phyloP scores from a whole-genome alignment of 2,113 vertebrate genomes.

The Bufo gargarizans region DNA sequence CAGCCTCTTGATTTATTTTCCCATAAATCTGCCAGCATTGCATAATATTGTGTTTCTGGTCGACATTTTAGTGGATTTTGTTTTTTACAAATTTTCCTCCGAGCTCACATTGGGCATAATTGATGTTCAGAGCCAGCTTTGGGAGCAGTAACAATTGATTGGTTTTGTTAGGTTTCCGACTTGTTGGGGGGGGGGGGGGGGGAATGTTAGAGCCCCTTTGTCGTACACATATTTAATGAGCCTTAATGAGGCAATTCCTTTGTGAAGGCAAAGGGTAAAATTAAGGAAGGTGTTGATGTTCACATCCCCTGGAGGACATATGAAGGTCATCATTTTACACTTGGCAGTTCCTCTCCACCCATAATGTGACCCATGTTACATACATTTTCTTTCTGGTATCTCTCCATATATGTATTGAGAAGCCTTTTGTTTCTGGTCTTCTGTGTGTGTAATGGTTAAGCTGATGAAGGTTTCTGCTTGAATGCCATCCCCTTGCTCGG shows the following conservation, averaged over 20 bases:
- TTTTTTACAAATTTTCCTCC: conserved; percentile 64
- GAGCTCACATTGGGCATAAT: conserved; percentile 63
- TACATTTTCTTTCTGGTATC: background rate
- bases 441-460: conserved; percentile 13
- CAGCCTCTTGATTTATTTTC: conserved; percentile 73
- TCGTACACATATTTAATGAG: conserved; percentile 65
- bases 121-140: conserved; percentile 59
- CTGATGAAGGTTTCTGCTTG: conserved; percentile 22
- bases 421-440: background rate
- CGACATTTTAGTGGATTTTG: conserved; percentile 64
- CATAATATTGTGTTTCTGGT: conserved; percentile 62
- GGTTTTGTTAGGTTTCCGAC: conserved; percentile 66
- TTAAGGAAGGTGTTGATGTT: conserved; percentile 50
- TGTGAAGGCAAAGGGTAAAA: conserved; percentile 57
- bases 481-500: conserved; percentile 34
- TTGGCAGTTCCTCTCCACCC: conserved; percentile 6
- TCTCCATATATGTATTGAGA: background rate
- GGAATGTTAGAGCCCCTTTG: conserved; percentile 62
- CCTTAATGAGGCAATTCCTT: conserved; percentile 65
- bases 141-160: conserved; percentile 66
- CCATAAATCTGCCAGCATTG: conserved; percentile 67
- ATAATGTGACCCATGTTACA: background rate
- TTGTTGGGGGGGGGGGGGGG: conserved; percentile 60
- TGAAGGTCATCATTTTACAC: conserved; percentile 31
- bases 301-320: conserved; percentile 33